A percentile compares a stretch with the other conserved stretches of the same genome.
These are phyloP conservation scores for Sapayoa aenigma DNA, from an alignment of 2,113 vertebrate species.

Conservation along the genomic window DNA sequence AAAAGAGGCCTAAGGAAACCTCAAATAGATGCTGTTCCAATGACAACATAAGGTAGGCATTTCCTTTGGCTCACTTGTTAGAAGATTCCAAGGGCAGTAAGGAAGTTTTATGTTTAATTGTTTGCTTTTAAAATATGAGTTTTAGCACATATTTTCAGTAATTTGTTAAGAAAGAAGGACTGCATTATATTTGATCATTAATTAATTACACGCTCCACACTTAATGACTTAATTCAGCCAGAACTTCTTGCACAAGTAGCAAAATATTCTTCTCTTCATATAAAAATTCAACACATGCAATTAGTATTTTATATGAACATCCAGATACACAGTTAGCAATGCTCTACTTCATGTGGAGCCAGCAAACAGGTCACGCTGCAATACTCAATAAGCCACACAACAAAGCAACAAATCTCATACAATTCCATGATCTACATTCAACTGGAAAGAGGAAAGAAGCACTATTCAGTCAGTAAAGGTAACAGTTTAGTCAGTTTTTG, in stretches of 20 bases:
- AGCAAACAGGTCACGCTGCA: background rate
- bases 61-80: conserved; percentile 56
- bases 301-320: background rate
- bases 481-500: background rate
- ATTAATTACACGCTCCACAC: background rate
- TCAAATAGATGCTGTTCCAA: conserved; percentile 57
- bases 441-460: background rate
- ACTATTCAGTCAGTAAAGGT: background rate
- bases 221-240: background rate
- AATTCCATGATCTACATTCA: background rate
- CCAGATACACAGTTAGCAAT: background rate
- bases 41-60: conserved; percentile 63
- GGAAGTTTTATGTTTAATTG: conserved; percentile 47
- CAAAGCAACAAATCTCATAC: background rate
- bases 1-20: conserved; percentile 47
- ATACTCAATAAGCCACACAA: background rate
- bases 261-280: background rate
- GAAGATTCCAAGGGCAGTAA: conserved; percentile 46
- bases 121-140: background rate
- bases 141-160: background rate
- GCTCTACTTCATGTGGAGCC: background rate
- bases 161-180: background rate
- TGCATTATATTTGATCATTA: background rate
- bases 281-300: background rate
- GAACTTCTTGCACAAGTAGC: background rate